A percentile compares a stretch with the other conserved stretches of the same genome.
phyloP scores from a whole-genome alignment of 2,797 vertebrate species.

The Arrhamphus sclerolepis region DNA sequence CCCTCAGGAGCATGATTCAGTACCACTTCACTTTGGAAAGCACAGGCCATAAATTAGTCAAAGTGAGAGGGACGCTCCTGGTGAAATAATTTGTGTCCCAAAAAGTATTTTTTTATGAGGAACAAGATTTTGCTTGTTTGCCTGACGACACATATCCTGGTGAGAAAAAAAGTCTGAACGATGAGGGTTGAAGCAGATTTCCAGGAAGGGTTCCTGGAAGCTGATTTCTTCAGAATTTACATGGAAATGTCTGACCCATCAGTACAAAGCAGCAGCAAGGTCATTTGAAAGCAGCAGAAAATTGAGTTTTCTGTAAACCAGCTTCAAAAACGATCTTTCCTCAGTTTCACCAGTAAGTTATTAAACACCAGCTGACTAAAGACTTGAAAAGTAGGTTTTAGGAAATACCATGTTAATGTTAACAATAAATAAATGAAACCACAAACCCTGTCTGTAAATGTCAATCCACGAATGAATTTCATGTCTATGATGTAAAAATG shows the following conservation, averaged over 20 bases:
- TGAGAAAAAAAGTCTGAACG: conserved; percentile 7
- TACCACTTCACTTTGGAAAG: conserved; percentile 38
- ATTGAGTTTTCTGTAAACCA: too few species aligned
- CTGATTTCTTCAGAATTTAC: conserved; percentile 22
- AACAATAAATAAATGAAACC: too few species aligned
- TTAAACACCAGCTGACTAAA: too few species aligned
- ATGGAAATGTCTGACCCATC: conserved; percentile 12
- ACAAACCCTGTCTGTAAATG: too few species aligned
- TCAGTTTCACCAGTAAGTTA: too few species aligned
- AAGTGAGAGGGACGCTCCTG: conserved; percentile 27
- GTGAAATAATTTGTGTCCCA: conserved; percentile 31
- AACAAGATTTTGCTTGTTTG: conserved; percentile 48
- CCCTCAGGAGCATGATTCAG: conserved; percentile 32
- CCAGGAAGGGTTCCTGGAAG: conserved; percentile 10
- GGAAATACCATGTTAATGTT: too few species aligned
- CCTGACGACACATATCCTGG: conserved; percentile 1
- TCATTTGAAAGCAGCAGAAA: too few species aligned
- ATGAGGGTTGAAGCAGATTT: conserved; percentile 18
- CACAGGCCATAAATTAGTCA: conserved; percentile 39
- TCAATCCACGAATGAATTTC: too few species aligned
- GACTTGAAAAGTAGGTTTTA: too few species aligned
- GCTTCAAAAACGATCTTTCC: too few species aligned
- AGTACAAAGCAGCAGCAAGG: conserved; percentile 15
- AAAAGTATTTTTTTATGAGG: conserved; percentile 36
- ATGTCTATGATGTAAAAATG: too few species aligned